A percentile compares a stretch with the other conserved stretches of the same genome.
Conservation (phyloP, 2,797 vertebrate species). For the Tapera naevia region DNA sequence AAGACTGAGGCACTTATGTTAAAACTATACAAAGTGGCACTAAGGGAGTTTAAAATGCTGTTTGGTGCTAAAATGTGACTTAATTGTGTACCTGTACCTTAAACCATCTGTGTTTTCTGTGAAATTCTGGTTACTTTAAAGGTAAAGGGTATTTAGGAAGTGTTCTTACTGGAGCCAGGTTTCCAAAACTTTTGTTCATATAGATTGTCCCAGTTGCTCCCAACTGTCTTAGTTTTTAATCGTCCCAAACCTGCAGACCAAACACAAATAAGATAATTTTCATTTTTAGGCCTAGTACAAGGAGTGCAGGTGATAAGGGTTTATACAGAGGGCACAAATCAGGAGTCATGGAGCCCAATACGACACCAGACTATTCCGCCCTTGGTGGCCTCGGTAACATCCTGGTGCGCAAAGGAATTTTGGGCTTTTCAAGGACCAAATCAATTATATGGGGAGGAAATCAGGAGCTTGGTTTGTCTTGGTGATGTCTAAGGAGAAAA, state of each 20-base stretch:
- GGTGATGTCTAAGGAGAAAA: neutral
- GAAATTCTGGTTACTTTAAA: neutral
- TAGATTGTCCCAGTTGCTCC: neutral
- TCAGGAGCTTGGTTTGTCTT: neutral
- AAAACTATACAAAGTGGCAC: neutral
- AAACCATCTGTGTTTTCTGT: neutral
- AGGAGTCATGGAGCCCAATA: rapidly evolving
- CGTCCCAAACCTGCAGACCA: neutral
- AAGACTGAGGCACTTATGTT: neutral
- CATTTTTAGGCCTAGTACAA: neutral
- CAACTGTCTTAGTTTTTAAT: neutral
- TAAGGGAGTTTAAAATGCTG: neutral
- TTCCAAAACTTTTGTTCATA: neutral
- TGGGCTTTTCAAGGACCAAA: neutral
- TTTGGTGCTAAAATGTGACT: neutral
- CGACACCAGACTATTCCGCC: neutral
- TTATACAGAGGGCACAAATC: neutral
- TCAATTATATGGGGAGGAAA: neutral
- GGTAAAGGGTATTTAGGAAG: neutral
- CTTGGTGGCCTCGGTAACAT: neutral
- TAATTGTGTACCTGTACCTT: neutral
- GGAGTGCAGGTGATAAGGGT: neutral
- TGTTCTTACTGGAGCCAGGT: neutral
- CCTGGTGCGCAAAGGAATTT: neutral
- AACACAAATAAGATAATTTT: neutral